Base-by-base conservation (phyloP, 1,140 invertebrate species). In the Wiebesia pumilae region DNA sequence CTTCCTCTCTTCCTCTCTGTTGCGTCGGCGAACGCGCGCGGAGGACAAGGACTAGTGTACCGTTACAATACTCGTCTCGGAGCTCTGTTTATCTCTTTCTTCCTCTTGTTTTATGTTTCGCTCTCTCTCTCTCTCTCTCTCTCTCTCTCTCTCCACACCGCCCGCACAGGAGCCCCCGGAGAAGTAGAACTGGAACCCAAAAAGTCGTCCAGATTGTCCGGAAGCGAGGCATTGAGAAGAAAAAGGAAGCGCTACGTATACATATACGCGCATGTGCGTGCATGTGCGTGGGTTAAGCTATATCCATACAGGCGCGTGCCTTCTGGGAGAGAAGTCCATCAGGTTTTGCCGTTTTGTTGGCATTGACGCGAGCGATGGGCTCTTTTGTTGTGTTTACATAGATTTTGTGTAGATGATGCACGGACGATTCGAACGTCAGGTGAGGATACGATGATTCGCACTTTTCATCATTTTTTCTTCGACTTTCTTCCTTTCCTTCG, bases 61-160 rank as follows among this genome's bases (percentile, higher is more conserved):
- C 85, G 85, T 86, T 86, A 86, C 58, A 86, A 86, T 86, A 86
- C 84, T 54, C 84, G 84, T 86, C 84, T 62, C 47, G 35, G 33
- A 33, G 21, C 7, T 33, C 40, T n/a, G 24, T 47, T 30, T 47
- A 33, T 30, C 73, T 14, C 21, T 47, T 40, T 47, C 35, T 27
- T 38, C 10, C 40, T 77, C 19, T 33, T 16, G 6, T 24, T 1
- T 30, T 33, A 43, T n/a, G 38, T 24, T 40, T 27, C 73, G 6
- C 40, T n/a, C 27, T 40, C 65, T 79, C 33, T 80, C 77, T 43
- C 43, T 85, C 77, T 78, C 77, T 71, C 84, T 85, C 73, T 58
- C 24, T 81, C 33, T n/a, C n/a, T n/a, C n/a, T n/a, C n/a, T n/a
- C n/a, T 84, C 87, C 84, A 73, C 27, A 78, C n/a, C 83, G 33